Conservation (phyloP, 2,888 invertebrate genomes). For the Hemicrepidius hirtus region DNA sequence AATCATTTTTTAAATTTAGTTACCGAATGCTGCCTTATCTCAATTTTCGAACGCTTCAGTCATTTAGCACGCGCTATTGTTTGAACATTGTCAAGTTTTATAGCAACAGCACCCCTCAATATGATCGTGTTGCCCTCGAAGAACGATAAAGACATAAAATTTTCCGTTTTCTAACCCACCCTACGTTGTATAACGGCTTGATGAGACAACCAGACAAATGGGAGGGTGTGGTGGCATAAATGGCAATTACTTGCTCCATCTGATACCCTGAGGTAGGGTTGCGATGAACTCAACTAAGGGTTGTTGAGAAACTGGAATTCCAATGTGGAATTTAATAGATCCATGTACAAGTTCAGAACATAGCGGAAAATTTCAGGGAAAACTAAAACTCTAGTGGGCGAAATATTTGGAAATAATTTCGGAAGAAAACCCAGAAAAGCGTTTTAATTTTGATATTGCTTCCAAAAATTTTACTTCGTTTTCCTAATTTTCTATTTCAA, state of each 20-base stretch:
- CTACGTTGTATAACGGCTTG: conserved; percentile 38
- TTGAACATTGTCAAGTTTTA: conserved; percentile 33
- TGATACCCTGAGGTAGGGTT: conserved; percentile 34
- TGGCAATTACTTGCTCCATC: conserved; percentile 44
- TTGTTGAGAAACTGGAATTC: conserved; percentile 20
- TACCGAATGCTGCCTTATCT: conserved; percentile 14
- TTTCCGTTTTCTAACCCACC: conserved; percentile 32
- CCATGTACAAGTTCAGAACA: conserved; percentile 14
- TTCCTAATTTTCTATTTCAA: too few species aligned
- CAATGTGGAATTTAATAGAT: conserved; percentile 4
- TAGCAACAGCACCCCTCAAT: conserved; percentile 20
- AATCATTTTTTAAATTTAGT: conserved; percentile 33
- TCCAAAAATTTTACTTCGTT: too few species aligned
- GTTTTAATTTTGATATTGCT: too few species aligned
- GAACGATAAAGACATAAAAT: conserved; percentile 47
- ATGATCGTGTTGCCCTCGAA: conserved; percentile 31
- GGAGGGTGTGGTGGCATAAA: conserved; percentile 46
- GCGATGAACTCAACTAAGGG: conserved; percentile 29
- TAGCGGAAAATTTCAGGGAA: neutral
- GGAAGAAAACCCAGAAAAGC: too few species aligned
- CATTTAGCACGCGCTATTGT: conserved; percentile 36
- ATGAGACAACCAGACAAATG: conserved; percentile 47
- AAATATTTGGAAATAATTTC: neutral
- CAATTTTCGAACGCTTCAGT: conserved; percentile 1
- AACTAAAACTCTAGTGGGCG: neutral